Percentiles rank a stretch among this genome's conserved stretches.
phyloP scores from a whole-genome alignment of 2,888 invertebrate genomes.

The Lepidochrysops patricia region DNA sequence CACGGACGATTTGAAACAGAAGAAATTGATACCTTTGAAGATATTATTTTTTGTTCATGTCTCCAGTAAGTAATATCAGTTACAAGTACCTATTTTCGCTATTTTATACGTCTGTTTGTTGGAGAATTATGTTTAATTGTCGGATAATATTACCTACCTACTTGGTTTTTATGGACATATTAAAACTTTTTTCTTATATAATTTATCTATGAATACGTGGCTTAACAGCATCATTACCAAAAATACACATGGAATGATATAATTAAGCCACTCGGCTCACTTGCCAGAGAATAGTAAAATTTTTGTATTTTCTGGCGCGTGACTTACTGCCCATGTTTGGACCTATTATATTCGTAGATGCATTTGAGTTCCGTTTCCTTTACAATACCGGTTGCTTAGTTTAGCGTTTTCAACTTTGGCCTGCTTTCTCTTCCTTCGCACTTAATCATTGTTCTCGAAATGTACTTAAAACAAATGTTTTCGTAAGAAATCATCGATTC shows the following conservation, averaged over 20 bases:
- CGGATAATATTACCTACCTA: not conserved
- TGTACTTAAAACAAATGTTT: not conserved
- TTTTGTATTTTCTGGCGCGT: no score
- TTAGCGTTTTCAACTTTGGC: not conserved
- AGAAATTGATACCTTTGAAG: slow-evolving; percentile 82
- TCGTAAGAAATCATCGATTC: not conserved
- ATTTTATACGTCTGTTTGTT: not conserved
- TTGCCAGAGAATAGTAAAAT: no score
- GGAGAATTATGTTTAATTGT: not conserved
- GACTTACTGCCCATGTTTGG: no score
- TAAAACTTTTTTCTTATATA: no score
- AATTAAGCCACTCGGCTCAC: no score
- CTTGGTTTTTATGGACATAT: no score
- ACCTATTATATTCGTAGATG: no score
- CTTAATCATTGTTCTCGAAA: not conserved
- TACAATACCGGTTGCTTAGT: not conserved
- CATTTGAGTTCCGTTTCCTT: not conserved
- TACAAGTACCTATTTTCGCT: not conserved
- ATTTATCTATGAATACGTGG: no score
- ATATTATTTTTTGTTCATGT: slow-evolving; percentile 85
- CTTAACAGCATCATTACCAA: no score
- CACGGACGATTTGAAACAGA: slow-evolving; percentile 80
- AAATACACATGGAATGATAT: no score
- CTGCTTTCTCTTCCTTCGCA: not conserved
- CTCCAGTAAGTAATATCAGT: slow-evolving; percentile 79